Percentiles rank a stretch among this genome's conserved stretches.
Conservation (phyloP, 2,888 invertebrate genomes). For the Strigamia crassipes region DNA sequence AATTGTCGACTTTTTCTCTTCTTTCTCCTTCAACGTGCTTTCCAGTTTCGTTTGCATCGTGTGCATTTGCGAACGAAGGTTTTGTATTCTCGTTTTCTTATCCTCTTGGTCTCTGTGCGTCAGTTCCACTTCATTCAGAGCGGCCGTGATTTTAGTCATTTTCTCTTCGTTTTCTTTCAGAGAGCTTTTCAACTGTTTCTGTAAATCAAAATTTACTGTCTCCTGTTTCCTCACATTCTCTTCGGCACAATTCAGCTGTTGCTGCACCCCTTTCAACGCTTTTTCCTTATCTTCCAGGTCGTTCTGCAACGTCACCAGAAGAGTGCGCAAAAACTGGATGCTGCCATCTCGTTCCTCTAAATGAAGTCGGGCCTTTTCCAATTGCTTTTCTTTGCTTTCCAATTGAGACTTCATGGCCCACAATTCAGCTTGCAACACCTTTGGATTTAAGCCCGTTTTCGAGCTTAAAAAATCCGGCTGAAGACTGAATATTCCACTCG, state of each 20-base stretch:
- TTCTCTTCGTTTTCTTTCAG: constrained; percentile 34
- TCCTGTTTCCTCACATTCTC: background rate
- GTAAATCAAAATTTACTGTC: background rate
- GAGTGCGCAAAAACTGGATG: constrained; percentile 46
- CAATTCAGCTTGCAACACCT: constrained; percentile 44
- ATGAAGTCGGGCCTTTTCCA: constrained; percentile 34
- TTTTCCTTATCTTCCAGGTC: constrained; percentile 25
- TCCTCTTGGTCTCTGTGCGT: constrained; percentile 45
- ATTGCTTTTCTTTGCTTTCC: constrained; percentile 32
- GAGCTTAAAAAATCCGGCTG: background rate
- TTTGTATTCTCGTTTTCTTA: constrained; percentile 45
- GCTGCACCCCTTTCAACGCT: background rate
- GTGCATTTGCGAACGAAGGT: constrained; percentile 44
- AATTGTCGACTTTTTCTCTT: constrained; percentile 45
- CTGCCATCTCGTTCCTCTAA: constrained; percentile 47
- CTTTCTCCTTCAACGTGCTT: constrained; percentile 45
- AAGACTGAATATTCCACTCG: constrained; percentile 44
- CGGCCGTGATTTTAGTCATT: background rate
- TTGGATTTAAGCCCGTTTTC: background rate
- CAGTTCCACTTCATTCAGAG: constrained; percentile 2
- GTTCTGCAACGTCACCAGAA: constrained; percentile 44
- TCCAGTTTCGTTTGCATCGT: constrained; percentile 43
- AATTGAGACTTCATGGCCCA: constrained; percentile 35
- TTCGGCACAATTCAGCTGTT: background rate
- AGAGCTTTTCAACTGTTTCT: constrained; percentile 15